These are phyloP conservation scores for Archocentrus centrarchus DNA, from an alignment of 2,113 vertebrate genomes.

Conservation along the genomic window DNA sequence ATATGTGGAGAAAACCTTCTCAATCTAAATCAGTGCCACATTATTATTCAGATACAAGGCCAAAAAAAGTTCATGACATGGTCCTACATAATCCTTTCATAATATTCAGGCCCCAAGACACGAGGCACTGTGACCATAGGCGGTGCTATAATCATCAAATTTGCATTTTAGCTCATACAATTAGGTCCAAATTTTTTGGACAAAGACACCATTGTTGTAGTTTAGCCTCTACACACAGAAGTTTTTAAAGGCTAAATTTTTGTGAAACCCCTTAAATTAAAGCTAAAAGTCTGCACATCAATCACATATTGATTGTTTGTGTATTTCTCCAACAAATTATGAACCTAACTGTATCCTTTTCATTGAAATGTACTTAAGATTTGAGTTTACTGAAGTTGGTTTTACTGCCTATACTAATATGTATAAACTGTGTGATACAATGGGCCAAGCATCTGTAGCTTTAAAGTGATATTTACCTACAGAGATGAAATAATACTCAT, in stretches of 20 bases:
- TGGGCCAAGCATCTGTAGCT: background rate
- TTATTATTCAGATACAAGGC: background rate
- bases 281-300: background rate
- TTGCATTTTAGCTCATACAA: fast-evolving
- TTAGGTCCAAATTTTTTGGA: fast-evolving
- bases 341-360: background rate
- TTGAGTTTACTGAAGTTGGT: background rate
- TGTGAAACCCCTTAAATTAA: background rate
- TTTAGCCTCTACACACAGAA: background rate
- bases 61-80: background rate
- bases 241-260: background rate
- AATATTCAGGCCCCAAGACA: background rate
- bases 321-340: background rate
- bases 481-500: background rate
- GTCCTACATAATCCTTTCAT: background rate
- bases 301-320: background rate
- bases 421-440: background rate
- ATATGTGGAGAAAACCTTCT: background rate
- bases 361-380: background rate
- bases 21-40: background rate
- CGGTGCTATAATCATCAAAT: background rate
- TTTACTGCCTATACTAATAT: no score
- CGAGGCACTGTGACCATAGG: background rate
- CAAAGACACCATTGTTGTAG: background rate
- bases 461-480: background rate